These are phyloP conservation scores for Horisme vitalbata DNA, from an alignment of 2,888 invertebrate species.

Conservation along the genomic window DNA sequence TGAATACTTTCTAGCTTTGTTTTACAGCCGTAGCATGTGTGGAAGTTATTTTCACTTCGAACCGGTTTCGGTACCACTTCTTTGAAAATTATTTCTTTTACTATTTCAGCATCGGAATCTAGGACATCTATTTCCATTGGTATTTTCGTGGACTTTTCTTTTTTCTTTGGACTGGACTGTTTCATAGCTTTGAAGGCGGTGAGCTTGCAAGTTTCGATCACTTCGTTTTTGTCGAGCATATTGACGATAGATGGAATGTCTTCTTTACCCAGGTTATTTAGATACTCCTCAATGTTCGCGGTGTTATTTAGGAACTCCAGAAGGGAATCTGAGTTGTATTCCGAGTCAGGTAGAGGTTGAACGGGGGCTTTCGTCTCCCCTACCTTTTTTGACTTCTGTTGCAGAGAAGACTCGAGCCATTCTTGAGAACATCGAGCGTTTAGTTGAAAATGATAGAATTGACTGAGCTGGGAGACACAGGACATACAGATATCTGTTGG, in stretches of 20 bases:
- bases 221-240: conserved; percentile 67
- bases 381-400: conserved; percentile 57
- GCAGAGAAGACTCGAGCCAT: conserved; percentile 66
- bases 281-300: conserved; percentile 72
- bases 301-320: conserved; percentile 75
- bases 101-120: conserved; percentile 67
- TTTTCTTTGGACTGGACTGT: conserved; percentile 62
- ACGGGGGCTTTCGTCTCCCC: conserved; percentile 59
- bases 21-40: conserved; percentile 68
- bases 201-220: conserved; percentile 45
- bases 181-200: conserved; percentile 50
- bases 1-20: conserved; percentile 55
- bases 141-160: conserved; percentile 48
- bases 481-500: conserved; percentile 65
- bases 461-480: conserved; percentile 65
- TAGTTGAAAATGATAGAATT: conserved; percentile 74
- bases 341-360: conserved; percentile 73
- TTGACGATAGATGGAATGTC: conserved; percentile 74
- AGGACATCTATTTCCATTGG: conserved; percentile 70
- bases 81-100: conserved; percentile 62
- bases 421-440: conserved; percentile 74
- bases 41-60: conserved; percentile 42
- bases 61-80: conserved; percentile 50
- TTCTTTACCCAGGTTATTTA: conserved; percentile 72
- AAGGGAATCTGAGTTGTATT: conserved; percentile 76